Evolutionary conservation across 2,113 vertebrate genomes (phyloP).

Genomic region (Anoplopoma fimbria): DNA sequence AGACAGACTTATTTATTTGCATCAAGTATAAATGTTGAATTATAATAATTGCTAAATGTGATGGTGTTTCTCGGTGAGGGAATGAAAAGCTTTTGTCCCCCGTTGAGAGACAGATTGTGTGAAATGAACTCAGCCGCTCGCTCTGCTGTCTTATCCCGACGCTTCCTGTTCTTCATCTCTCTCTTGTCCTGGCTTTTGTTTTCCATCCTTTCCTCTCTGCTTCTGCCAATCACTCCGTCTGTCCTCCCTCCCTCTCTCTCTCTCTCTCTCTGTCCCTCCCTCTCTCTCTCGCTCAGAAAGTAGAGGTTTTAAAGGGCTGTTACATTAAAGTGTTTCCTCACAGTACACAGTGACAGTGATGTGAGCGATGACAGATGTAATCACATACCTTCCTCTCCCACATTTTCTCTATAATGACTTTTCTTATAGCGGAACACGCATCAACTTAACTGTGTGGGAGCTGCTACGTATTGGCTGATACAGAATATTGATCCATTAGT

Average conservation of each 20-base stretch:
- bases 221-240: conserved; percentile 40
- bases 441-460: not conserved
- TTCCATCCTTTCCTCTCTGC: not conserved
- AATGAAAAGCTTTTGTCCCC: conserved; percentile 36
- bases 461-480: not conserved
- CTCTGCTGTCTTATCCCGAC: not conserved
- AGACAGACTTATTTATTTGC: conserved; percentile 8
- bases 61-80: conserved; percentile 6
- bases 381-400: conserved; percentile 7
- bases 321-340: conserved; percentile 29
- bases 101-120: conserved; percentile 43
- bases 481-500: not conserved
- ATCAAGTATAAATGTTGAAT: conserved; percentile 19
- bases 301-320: not conserved
- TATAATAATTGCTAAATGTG: not conserved
- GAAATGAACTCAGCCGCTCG: conserved; percentile 30
- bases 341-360: conserved; percentile 1
- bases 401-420: no score
- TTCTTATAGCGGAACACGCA: no score
- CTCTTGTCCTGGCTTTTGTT: conserved; percentile 10
- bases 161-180: not conserved
- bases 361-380: conserved; percentile 28
- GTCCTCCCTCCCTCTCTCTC: not conserved
- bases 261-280: not conserved
- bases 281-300: conserved; percentile 1